A percentile compares a stretch with the other conserved stretches of the same genome.
These are phyloP conservation scores for Napeogenes sylphis DNA, from an alignment of 2,888 invertebrate species.

Conservation along the genomic window DNA sequence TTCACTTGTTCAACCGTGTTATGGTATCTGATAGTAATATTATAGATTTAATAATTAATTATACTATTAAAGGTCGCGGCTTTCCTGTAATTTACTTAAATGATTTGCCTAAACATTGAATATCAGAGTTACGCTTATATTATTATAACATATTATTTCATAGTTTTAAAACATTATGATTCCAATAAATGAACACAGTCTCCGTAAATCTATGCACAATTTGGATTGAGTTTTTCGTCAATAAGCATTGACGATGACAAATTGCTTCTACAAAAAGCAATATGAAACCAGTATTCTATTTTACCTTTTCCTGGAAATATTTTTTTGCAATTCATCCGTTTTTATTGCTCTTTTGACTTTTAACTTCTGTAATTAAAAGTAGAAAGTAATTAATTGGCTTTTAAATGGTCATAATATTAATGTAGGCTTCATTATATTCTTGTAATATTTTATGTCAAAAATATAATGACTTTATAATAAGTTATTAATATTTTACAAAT, in stretches of 20 bases:
- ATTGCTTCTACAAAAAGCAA: slow-evolving; percentile 29
- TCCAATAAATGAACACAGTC: slow-evolving; percentile 16
- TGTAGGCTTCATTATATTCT: neutral
- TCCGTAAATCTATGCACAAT: slow-evolving; percentile 24
- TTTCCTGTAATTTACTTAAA: too few relatives aligned
- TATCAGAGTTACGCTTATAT: too few relatives aligned
- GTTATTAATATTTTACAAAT: neutral
- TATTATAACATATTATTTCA: too few relatives aligned
- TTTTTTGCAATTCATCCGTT: slow-evolving; percentile 26
- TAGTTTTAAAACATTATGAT: too few relatives aligned
- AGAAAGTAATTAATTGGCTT: slow-evolving; percentile 9
- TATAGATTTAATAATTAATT: neutral
- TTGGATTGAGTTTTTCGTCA: slow-evolving; percentile 13
- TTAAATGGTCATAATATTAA: neutral
- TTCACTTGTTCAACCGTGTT: slow-evolving; percentile 15
- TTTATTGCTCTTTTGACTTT: slow-evolving; percentile 22
- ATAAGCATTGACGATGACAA: slow-evolving; percentile 27
- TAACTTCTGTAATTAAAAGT: slow-evolving; percentile 8
- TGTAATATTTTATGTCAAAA: neutral
- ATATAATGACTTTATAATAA: neutral
- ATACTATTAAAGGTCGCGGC: neutral
- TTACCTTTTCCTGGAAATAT: slow-evolving; percentile 23
- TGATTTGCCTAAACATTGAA: too few relatives aligned
- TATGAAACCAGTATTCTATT: slow-evolving; percentile 24
- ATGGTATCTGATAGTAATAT: neutral